Evolutionary conservation across 2,113 vertebrate genomes (phyloP), one percentile per base, ranked within the genome.

Genomic region (Steatornis caripensis): DNA sequence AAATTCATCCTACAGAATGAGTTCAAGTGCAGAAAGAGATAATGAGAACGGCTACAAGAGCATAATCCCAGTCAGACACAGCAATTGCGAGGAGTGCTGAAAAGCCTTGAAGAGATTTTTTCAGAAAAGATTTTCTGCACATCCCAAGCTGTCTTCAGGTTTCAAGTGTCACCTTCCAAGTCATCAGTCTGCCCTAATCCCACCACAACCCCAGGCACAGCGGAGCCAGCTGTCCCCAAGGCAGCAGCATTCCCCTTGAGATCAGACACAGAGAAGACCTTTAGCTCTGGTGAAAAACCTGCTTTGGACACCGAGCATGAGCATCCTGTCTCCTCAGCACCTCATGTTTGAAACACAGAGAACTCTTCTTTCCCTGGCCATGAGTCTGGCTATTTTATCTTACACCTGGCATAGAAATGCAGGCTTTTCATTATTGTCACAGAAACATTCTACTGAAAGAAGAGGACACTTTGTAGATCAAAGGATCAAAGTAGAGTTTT

Each of bases 201-300:
- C 2, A 2, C 22, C 29, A 46, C 39, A 46, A 34, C 9, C 34
- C 18, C 61, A 62, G 65, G 27, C 26, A 55, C 46, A 54, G 55
- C 0, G 0, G 30, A 75, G 41, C 8, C 22, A 37, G 36, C 5
- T 1, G 0, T 26, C 21, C 24, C 55, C 41, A 69, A 27, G 8
- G 23, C 3, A 82, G 20, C 30, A 48, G 27, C 46, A 69, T 26
- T 62, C 6, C 23, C 21, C 58, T 48, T n/a, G 64, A 60, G 34
- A 84, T 65, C 27, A 88, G 65, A 51, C 6, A 7, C 30, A 88
- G 20, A n/a, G 4, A 8, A 54, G 45, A 84, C 5, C 6, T 46
- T 49, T n/a, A 80, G 15, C 48, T 45, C 15, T 1, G 2, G 30
- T 21, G 24, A 84, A 49, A 8, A 77, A 81, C 26, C 29, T 54